A percentile compares a stretch with the other conserved stretches of the same genome.
phyloP scores from a whole-genome alignment of 2,113 vertebrate genomes.

The Oxygymnocypris stewartii region DNA sequence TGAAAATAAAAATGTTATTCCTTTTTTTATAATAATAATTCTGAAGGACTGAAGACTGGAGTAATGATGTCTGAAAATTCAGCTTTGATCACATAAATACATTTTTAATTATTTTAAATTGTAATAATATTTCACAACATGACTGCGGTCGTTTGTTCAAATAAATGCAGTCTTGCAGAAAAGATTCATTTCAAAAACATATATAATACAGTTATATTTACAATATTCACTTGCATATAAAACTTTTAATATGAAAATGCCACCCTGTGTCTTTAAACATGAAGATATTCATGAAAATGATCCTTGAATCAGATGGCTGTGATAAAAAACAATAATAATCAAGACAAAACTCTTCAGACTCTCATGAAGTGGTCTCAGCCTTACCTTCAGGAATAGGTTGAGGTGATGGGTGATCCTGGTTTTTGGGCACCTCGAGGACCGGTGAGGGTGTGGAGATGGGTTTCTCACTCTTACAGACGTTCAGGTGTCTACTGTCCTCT shows the following conservation, averaged over 20 bases:
- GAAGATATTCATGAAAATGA: too few species aligned
- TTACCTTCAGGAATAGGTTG: slow-evolving; percentile 89
- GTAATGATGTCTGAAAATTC: too few species aligned
- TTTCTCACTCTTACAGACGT: slow-evolving; percentile 82
- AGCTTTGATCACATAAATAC: background rate
- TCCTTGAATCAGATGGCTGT: background rate
- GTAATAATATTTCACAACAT: background rate
- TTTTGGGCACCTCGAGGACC: slow-evolving; percentile 80
- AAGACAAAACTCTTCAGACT: background rate
- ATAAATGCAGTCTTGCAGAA: too few species aligned
- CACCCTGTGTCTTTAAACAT: too few species aligned
- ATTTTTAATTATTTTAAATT: background rate
- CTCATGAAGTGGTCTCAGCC: background rate
- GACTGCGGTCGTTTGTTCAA: too few species aligned
- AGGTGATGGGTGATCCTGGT: slow-evolving; percentile 84
- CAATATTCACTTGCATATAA: too few species aligned
- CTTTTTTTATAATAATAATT: too few species aligned
- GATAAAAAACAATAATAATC: background rate
- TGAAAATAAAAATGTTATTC: too few species aligned
- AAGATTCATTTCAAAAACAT: too few species aligned
- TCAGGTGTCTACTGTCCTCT: slow-evolving; percentile 78
- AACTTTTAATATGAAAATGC: too few species aligned
- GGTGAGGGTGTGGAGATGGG: slow-evolving; percentile 66
- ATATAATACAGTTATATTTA: too few species aligned
- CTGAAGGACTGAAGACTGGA: background rate